Percentiles rank a stretch among this genome's conserved stretches.
Evolutionary conservation across 2,797 vertebrate species (phyloP).

Genomic region (Microctenopoma steveboyesi): DNA sequence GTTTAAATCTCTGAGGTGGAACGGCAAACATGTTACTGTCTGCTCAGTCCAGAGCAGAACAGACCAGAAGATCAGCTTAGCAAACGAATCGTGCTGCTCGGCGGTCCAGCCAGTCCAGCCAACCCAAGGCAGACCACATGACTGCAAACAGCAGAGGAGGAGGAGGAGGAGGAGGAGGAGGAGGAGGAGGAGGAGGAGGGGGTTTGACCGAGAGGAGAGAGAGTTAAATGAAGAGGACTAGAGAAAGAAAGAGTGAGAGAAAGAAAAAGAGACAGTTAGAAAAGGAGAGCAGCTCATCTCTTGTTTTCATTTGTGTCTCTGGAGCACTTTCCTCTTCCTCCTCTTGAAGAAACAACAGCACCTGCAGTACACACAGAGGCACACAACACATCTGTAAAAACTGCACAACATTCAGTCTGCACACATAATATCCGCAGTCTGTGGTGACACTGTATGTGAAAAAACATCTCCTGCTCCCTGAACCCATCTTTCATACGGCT

Average conservation of each 20-base stretch:
- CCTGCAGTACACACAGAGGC: conserved; percentile 73
- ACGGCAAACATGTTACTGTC: conserved; percentile 15
- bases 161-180: background rate
- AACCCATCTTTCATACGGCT: no score
- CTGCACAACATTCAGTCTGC: no score
- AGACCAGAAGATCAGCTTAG: conserved; percentile 21
- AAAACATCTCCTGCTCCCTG: no score
- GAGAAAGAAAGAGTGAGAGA: conserved; percentile 16
- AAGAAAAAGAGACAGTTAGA: conserved; percentile 1
- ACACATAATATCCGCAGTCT: no score
- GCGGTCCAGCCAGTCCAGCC: conserved; percentile 35
- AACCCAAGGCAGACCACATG: conserved; percentile 26
- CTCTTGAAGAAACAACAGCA: conserved; percentile 98
- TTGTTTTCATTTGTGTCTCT: conserved; percentile 90
- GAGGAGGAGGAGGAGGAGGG: background rate
- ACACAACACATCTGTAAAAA: no score
- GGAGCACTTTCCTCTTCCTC: conserved; percentile 94
- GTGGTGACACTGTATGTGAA: no score
- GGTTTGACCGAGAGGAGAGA: background rate
- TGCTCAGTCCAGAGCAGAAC: conserved; percentile 8
- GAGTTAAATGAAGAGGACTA: conserved; percentile 11
- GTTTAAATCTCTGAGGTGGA: conserved; percentile 35
- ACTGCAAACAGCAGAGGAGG: conserved; percentile 31
- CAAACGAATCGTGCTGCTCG: conserved; percentile 17
- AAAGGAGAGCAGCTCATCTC: conserved; percentile 15